These are phyloP conservation scores for Mus minutoides DNA, from an alignment of 2,797 vertebrate species.

Conservation along the genomic window DNA sequence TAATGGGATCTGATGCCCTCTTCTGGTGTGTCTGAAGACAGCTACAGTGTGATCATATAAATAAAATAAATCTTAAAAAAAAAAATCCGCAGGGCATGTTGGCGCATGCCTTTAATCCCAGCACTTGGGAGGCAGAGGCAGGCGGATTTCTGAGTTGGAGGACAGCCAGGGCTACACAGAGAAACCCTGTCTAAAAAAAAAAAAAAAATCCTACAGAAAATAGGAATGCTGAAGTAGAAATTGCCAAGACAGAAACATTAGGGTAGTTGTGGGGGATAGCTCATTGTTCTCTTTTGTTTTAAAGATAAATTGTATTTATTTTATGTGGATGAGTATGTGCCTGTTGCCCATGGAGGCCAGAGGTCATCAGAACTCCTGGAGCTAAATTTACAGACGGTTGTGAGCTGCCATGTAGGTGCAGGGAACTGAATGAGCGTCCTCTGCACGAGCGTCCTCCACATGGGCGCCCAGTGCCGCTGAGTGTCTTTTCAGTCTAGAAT, in stretches of 20 bases:
- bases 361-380: neutral
- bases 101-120: too few species aligned
- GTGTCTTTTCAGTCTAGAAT: neutral
- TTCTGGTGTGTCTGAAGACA: too few species aligned
- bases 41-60: too few species aligned
- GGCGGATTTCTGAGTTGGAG: too few species aligned
- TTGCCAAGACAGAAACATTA: neutral
- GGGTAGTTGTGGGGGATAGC: neutral
- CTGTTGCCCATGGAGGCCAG: neutral
- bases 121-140: too few species aligned
- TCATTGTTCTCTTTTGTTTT: neutral
- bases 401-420: neutral
- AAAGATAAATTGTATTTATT: neutral
- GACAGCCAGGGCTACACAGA: too few species aligned
- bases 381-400: neutral
- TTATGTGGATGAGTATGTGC: neutral
- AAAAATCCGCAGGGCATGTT: too few species aligned
- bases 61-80: neutral
- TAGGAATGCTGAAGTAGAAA: conserved; percentile 39
- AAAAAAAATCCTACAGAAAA: neutral
- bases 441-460: too few species aligned
- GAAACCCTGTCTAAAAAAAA: too few species aligned
- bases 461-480: neutral
- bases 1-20: too few species aligned
- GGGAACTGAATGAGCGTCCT: neutral